These are phyloP conservation scores for Melanotus villosus DNA, from an alignment of 2,888 invertebrate genomes.

Conservation along the genomic window DNA sequence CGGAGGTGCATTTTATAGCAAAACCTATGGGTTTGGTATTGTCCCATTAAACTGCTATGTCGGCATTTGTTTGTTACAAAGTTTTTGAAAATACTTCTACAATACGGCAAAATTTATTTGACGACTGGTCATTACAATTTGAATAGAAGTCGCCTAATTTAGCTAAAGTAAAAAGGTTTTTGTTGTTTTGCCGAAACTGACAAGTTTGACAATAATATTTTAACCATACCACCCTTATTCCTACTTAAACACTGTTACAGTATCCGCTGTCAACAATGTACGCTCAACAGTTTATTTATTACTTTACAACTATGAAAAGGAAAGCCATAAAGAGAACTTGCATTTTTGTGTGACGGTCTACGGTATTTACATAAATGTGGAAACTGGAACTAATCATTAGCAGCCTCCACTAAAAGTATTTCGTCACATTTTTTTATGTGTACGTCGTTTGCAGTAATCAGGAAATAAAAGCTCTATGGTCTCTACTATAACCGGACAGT, in stretches of 20 bases:
- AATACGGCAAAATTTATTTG: no score
- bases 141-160: no score
- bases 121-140: no score
- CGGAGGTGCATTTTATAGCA: no score
- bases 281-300: constrained; percentile 46
- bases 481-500: constrained; percentile 26
- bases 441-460: constrained; percentile 43
- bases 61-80: no score
- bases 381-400: constrained; percentile 52
- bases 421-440: constrained; percentile 48
- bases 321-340: constrained; percentile 41
- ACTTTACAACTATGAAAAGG: constrained; percentile 42
- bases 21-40: no score
- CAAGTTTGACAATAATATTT: constrained; percentile 37
- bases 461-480: constrained; percentile 42
- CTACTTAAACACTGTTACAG: background rate
- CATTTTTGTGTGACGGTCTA: constrained; percentile 47
- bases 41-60: no score
- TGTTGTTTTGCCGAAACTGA: constrained; percentile 18
- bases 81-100: no score
- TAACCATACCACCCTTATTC: constrained; percentile 7
- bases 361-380: constrained; percentile 51
- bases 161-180: no score
- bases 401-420: constrained; percentile 45
- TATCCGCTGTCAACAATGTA: constrained; percentile 35